Base-by-base conservation (phyloP, 2,797 vertebrate species). In the Eulemur albifrons region DNA sequence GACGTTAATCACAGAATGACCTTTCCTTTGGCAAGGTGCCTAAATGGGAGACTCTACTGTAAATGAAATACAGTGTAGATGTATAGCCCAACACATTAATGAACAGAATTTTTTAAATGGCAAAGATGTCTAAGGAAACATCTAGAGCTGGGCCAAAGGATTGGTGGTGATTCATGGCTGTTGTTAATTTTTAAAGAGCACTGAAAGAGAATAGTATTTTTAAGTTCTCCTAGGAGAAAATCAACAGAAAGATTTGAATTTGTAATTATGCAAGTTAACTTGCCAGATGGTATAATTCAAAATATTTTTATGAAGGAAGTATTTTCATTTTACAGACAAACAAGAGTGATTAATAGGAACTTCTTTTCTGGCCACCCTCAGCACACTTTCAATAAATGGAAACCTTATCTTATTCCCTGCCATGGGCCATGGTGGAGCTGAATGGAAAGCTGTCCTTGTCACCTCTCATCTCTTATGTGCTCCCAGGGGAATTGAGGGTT, bases 1-100 rank as follows among this genome's bases (percentile, higher is more conserved):
- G 59, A 32, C 4, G 8, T 92, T 95, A 96, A 76, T 90, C 76
- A 95, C 27, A 92, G 59, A 57, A 93, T 95, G 76, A 81, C 54
- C 40, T 97, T 95, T 87, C 67, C 57, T 90, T 94, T 92, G 72
- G 48, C 85, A 95, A 96, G 32, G 79, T 76, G n/a, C 50, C 59
- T 94, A 85, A 92, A 70, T 83, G 15, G 13, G 7, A 61, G 1
- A 35, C 15, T 93, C 73, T 72, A 30, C 7, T 54, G 11, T 72
- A 96, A 82, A 82, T 27, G 2, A 88, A 96, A 92, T 72, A 86
- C 25, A 59, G n/a, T 57, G 6, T 61, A 87, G 27, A 13, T 85
- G 1, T 54, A 67, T 85, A 90, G 83, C 91, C 40, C 57, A 96
- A 92, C 7, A 63, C 38, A 83, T 65, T 70, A 80, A 32, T 87